Evolutionary conservation across 2,113 vertebrate genomes (phyloP).

Genomic region (Osmerus mordax): DNA sequence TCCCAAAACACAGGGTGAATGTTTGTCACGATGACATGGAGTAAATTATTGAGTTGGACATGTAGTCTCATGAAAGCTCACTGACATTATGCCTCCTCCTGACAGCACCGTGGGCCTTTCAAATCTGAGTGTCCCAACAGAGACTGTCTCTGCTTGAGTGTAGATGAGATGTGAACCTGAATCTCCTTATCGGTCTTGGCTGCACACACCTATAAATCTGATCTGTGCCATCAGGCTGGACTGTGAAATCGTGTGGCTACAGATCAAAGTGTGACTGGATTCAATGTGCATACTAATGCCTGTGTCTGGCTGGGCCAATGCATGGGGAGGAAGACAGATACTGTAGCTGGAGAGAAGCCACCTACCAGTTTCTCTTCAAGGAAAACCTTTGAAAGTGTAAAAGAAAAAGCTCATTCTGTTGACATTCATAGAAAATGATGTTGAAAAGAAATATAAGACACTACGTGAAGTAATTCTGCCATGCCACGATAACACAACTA

Average conservation of each 20-base stretch:
- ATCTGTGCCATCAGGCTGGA: constrained; percentile 69
- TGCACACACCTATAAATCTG: constrained; percentile 69
- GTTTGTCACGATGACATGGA: not conserved
- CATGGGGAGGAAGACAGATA: constrained; percentile 1
- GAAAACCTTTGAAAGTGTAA: constrained; percentile 38
- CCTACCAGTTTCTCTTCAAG: constrained; percentile 23
- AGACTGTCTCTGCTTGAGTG: constrained; percentile 35
- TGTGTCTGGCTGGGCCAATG: constrained; percentile 33
- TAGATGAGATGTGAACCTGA: constrained; percentile 59
- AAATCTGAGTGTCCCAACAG: constrained; percentile 45
- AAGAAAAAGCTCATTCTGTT: constrained; percentile 45
- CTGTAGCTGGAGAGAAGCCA: not conserved
- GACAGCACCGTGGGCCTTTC: constrained; percentile 31
- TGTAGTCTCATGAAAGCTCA: constrained; percentile 15
- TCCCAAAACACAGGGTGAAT: not conserved
- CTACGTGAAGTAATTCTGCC: no score
- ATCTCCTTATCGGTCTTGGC: constrained; percentile 66
- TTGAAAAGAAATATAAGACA: not conserved
- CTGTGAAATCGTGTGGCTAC: constrained; percentile 74
- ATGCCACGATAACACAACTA: no score
- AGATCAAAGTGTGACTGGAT: constrained; percentile 72
- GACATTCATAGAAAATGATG: constrained; percentile 36
- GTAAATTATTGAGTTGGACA: constrained; percentile 17
- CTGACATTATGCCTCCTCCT: constrained; percentile 27
- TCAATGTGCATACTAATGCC: constrained; percentile 68